A percentile compares a stretch with the other conserved stretches of the same genome.
These are phyloP conservation scores for Aphrocallistes beatrix DNA, from an alignment of 37 sponge, comb jelly and placozoan genomes.

Conservation along the genomic window DNA sequence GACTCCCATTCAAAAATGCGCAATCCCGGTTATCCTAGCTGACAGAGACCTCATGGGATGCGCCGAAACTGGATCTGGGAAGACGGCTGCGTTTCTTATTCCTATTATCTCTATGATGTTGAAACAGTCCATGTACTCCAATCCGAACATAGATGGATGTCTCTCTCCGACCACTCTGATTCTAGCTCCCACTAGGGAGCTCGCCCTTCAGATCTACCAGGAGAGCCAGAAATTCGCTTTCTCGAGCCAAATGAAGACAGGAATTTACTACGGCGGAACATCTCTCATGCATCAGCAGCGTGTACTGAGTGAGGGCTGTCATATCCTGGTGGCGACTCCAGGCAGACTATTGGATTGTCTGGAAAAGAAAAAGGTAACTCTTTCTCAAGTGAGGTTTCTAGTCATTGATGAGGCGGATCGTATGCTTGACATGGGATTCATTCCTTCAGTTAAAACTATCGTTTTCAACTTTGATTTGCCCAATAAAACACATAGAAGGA, in stretches of 20 bases:
- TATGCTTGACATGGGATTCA: constrained; percentile 98
- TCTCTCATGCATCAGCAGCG: constrained; percentile 74
- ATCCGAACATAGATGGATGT: background rate
- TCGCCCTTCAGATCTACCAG: constrained; percentile 84
- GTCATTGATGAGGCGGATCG: constrained; percentile 91
- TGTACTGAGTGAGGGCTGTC: constrained; percentile 84
- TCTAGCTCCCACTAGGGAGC: constrained; percentile 92
- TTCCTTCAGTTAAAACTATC: constrained; percentile 86
- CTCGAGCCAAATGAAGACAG: constrained; percentile 73
- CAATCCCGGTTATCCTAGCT: constrained; percentile 71
- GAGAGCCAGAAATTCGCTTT: constrained; percentile 88
- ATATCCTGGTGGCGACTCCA: constrained; percentile 93
- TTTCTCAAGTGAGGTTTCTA: constrained; percentile 53
- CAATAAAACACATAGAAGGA: constrained; percentile 54
- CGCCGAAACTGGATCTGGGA: constrained; percentile 99
- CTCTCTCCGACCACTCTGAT: constrained; percentile 35
- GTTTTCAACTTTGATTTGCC: constrained; percentile 85
- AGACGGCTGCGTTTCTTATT: constrained; percentile 95
- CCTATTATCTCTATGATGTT: constrained; percentile 71
- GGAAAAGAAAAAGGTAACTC: constrained; percentile 72
- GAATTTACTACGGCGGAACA: constrained; percentile 97
- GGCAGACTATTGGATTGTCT: constrained; percentile 94
- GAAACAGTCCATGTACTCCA: constrained; percentile 9
- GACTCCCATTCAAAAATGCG: constrained; percentile 96
- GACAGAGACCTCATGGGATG: constrained; percentile 96